Evolutionary conservation across 1,140 invertebrate genomes (phyloP), one percentile per base, ranked within the genome.

Genomic region (Bacillus rossius): DNA sequence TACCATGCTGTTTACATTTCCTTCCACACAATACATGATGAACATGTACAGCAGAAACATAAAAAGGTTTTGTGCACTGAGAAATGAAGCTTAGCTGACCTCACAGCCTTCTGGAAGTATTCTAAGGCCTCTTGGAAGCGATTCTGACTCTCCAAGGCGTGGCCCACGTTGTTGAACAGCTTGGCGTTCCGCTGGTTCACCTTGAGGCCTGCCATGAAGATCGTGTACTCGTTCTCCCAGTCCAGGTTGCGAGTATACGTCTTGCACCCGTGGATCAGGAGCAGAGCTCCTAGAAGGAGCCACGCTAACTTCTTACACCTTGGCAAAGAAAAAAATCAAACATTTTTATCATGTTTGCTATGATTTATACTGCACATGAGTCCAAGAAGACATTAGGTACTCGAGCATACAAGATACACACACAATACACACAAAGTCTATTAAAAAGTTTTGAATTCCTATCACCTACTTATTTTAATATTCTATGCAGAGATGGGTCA

Each of bases 101-200:
- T 77, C 14, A 94, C 92, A 8, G 95, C 95, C 66, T 92, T 92
- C 67, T 92, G 85, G 69, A 97, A 98, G 74, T 94, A 97, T 58
- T 85, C 80, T 22, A 98, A 76, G 1, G 95, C 96, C 72, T 96
- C 92, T 20, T 82, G 79, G 69, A 88, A 95, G 22, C 83, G 81
- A 0, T 87, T 85, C 65, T 92, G 86, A 50, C 88, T 88, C 77
- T 98, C 95, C 45, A 97, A 76, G 0, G 94, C 92, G 73, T 97
- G 94, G 0, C 95, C 96, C 1, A 98, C 94, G 75, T 98, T 98
- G 75, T 98, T 98, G 75, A 94, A 97, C 2, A 98, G 77, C 75
- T 98, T 98, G 2, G 94, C 95, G 78, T 98, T 98, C 40, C 85
- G 82, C 59, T 88, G 86, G 69, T 96, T 96, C 2, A 97, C 92